phyloP scores from a whole-genome alignment of 2,113 vertebrate species.

The Chloebia gouldiae region DNA sequence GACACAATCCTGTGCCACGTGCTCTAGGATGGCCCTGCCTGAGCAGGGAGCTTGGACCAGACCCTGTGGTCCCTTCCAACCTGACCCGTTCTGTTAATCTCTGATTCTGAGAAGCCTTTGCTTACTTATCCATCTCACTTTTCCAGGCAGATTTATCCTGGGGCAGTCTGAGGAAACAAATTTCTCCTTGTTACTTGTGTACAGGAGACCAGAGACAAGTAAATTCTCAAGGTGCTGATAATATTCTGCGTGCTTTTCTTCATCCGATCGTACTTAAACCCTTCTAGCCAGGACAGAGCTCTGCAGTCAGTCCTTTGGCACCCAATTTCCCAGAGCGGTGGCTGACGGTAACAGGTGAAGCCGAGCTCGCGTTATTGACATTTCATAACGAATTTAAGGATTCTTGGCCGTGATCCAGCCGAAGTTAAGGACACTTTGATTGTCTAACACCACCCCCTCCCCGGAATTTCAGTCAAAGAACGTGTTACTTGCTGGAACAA shows the following conservation, averaged over 20 bases:
- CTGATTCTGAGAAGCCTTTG: background rate
- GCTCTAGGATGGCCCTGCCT: background rate
- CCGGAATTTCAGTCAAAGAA: background rate
- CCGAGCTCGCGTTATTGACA: background rate
- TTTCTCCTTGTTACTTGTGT: background rate
- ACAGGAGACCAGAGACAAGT: background rate
- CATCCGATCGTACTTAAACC: rapidly evolving
- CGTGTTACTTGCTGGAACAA: background rate
- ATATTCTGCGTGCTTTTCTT: rapidly evolving
- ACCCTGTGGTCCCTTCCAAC: background rate
- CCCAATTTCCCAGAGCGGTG: rapidly evolving
- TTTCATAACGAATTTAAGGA: rapidly evolving
- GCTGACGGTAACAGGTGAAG: rapidly evolving
- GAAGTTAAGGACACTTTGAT: background rate
- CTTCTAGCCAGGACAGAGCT: rapidly evolving
- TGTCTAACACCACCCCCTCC: background rate
- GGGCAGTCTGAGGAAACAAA: background rate
- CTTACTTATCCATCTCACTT: background rate
- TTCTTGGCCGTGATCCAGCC: background rate
- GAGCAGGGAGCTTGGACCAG: background rate
- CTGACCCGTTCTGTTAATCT: background rate
- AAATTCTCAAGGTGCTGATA: background rate
- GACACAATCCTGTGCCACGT: background rate
- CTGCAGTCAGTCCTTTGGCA: rapidly evolving
- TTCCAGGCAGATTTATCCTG: background rate